phyloP scores from a whole-genome alignment of 2,888 invertebrate genomes.

The Calliphora vomitoria region DNA sequence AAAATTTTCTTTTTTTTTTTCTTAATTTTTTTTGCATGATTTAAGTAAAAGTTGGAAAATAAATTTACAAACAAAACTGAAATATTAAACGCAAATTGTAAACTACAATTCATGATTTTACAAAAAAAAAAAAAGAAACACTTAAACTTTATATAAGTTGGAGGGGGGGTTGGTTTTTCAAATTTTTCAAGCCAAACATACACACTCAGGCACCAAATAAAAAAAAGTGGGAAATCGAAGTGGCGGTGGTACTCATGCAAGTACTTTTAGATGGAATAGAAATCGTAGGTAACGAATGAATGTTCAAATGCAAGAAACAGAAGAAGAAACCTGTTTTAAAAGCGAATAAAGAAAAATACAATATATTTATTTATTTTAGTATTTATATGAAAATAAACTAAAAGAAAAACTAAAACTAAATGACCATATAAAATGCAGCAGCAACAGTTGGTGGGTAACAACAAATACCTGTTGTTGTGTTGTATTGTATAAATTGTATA shows the following conservation, averaged over 20 bases:
- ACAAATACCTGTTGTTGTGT: conserved; percentile 64
- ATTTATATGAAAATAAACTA: not conserved
- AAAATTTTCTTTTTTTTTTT: not conserved
- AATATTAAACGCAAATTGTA: conserved; percentile 48
- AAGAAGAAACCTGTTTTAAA: conserved; percentile 42
- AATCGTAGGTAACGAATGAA: conserved; percentile 48
- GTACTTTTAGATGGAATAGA: conserved; percentile 44
- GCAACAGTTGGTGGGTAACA: conserved; percentile 26
- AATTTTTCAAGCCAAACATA: not conserved
- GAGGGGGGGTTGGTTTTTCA: not conserved
- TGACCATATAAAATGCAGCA: conserved; percentile 61
- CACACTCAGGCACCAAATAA: not conserved
- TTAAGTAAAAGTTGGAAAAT: conserved; percentile 46
- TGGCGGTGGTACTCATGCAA: conserved; percentile 25
- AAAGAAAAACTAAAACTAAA: conserved; percentile 44
- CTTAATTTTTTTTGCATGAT: not conserved
- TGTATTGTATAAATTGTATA: not conserved
- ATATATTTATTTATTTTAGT: not conserved
- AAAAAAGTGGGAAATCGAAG: not conserved
- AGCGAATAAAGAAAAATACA: conserved; percentile 22
- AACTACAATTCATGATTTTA: conserved; percentile 60
- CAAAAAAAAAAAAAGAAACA: not conserved
- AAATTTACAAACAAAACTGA: not conserved
- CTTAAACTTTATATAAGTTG: conserved; percentile 50
- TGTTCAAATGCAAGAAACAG: conserved; percentile 27